Evolutionary conservation across 37 sponge, comb jelly and placozoan genomes (phyloP), one percentile per base, ranked within the genome.

Genomic region (Geodia barretti): DNA sequence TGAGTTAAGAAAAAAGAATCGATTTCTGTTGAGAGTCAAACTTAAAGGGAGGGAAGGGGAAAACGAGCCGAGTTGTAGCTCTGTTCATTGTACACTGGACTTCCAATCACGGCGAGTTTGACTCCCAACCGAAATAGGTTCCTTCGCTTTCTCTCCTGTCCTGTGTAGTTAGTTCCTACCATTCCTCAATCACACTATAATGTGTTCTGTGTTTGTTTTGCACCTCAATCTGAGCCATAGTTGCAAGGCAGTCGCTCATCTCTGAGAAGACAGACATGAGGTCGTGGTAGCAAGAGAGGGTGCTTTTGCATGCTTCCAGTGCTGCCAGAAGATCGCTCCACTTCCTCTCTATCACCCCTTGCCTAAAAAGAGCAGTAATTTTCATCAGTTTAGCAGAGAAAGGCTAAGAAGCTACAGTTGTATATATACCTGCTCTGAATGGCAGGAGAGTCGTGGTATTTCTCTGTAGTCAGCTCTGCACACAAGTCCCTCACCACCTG

Each of bases 261-360:
- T 96, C 94, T 43, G 82, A 61, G 68, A 86, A 93, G 32, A 96
- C 86, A 47, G 86, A 80, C 86, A 94, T 91, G 69, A 96, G 60
- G 70, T 96, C 94, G 31, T 84, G 88, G 34, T 83, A 73, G 41
- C 80, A 34, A 21, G 86, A 82, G 34, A 95, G 88, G 19, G 71
- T 81, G 41, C 63, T 70, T 32, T 83, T 84, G 60, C 86, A 75
- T 25, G 73, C 34, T 17, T 84, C 88, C 81, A 97, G 70, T 68
- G 79, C 87, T 47, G 41, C 60, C 80, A 81, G 83, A 17, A 97
- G 83, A 20, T 72, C 80, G n/a, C 76, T 72, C 98, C 95, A 95
- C 39, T 79, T 78, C 23, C 41, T 39, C 7, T 87, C 84, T 37
- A 95, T 90, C 60, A 59, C 41, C 63, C 75, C 35, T 31, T 79